Percentiles rank a stretch among this genome's conserved stretches.
These are phyloP conservation scores for Tamias sibiricus DNA, from an alignment of 2,113 vertebrate species.

Conservation along the genomic window DNA sequence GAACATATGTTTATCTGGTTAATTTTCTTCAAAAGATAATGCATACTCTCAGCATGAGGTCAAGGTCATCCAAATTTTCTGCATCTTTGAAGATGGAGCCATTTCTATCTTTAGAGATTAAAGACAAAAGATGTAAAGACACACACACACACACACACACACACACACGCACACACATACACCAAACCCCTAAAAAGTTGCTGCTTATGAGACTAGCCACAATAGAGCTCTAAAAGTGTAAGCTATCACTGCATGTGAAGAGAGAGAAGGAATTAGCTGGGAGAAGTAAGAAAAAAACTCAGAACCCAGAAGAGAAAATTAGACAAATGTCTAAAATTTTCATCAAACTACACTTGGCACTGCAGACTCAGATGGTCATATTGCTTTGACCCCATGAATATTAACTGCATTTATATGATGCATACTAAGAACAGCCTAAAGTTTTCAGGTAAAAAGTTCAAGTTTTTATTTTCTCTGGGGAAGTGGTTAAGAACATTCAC, in stretches of 20 bases:
- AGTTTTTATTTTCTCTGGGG: not conserved
- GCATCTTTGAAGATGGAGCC: constrained; percentile 38
- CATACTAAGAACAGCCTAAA: fast-evolving
- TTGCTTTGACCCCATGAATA: not conserved
- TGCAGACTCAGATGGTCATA: not conserved
- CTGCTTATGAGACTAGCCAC: not conserved
- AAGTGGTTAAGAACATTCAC: not conserved
- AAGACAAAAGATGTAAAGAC: not conserved
- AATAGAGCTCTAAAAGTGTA: not conserved
- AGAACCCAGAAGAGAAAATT: not conserved
- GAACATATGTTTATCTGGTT: constrained; percentile 64
- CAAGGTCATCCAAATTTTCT: constrained; percentile 44
- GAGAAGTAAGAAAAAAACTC: not conserved
- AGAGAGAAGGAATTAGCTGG: not conserved
- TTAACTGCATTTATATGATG: not conserved
- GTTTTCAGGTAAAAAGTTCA: not conserved
- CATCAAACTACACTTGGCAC: not conserved
- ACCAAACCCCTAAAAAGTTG: not conserved
- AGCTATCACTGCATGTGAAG: not conserved
- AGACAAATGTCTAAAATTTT: not conserved
- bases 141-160: not conserved
- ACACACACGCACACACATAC: not conserved
- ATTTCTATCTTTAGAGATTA: constrained; percentile 44
- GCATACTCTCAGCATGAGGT: not conserved
- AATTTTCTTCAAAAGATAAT: constrained; percentile 65